A percentile compares a stretch with the other conserved stretches of the same genome.
These are phyloP conservation scores for Hirtodrosophila alboralis DNA, from an alignment of 2,888 invertebrate species.

Conservation along the genomic window DNA sequence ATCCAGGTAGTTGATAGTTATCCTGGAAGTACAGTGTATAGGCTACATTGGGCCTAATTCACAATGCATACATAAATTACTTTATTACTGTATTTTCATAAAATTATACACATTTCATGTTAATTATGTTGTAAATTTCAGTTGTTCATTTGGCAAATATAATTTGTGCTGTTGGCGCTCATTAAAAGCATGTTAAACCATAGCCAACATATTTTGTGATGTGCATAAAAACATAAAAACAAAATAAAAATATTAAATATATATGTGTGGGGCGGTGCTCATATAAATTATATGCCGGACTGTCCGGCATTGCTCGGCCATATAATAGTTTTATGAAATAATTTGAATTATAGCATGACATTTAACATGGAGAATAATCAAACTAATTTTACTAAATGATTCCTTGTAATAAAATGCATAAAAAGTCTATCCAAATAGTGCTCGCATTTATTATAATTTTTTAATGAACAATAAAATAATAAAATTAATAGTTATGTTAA, in stretches of 20 bases:
- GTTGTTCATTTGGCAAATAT: slow-evolving; percentile 46
- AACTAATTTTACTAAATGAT: not conserved
- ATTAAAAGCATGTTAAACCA: slow-evolving; percentile 64
- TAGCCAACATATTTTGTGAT: slow-evolving; percentile 41
- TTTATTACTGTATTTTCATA: slow-evolving; percentile 31
- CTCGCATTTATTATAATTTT: too few species aligned
- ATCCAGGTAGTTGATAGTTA: slow-evolving; percentile 15
- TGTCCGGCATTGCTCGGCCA: not conserved
- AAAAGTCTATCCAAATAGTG: too few species aligned
- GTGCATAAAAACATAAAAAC: slow-evolving; percentile 37
- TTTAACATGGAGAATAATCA: slow-evolving; percentile 8
- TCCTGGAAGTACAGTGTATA: not conserved
- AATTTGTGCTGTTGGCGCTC: slow-evolving; percentile 39
- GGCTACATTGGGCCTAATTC: too few species aligned
- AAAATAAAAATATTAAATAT: slow-evolving; percentile 19
- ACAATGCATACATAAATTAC: slow-evolving; percentile 20
- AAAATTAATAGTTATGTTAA: not conserved
- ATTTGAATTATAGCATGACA: not conserved
- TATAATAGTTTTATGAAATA: slow-evolving; percentile 1
- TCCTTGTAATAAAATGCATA: too few species aligned
- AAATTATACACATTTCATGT: slow-evolving; percentile 33
- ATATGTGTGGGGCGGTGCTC: not conserved
- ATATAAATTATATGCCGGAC: slow-evolving; percentile 9
- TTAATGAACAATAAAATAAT: slow-evolving; percentile 1
- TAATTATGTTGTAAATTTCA: slow-evolving; percentile 58